Evolutionary conservation across 37 sponge, comb jelly and placozoan genomes (phyloP).

Genomic region (Eunapius fragilis): DNA sequence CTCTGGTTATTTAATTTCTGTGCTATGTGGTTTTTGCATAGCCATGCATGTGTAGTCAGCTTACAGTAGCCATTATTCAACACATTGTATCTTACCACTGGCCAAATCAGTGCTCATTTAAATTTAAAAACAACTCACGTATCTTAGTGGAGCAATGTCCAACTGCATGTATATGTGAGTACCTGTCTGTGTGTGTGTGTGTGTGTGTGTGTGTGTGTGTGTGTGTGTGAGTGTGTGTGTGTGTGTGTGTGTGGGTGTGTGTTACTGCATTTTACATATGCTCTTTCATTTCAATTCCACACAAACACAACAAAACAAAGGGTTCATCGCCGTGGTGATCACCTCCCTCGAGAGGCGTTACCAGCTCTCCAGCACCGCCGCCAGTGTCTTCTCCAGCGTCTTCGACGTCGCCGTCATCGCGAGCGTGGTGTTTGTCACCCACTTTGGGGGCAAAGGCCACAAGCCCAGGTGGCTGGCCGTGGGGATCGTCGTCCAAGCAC

Average conservation of each 20-base stretch:
- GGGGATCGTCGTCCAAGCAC: slow-evolving; percentile 59
- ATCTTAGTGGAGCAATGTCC: too few relatives aligned
- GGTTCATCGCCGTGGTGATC: slow-evolving; percentile 74
- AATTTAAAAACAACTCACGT: neutral
- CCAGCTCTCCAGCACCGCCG: slow-evolving; percentile 53
- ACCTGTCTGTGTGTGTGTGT: too few relatives aligned
- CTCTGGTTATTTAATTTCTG: too few relatives aligned
- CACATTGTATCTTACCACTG: too few relatives aligned
- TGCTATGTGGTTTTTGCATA: too few relatives aligned
- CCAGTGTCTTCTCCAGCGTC: slow-evolving; percentile 64
- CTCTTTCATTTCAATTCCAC: neutral
- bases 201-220: too few relatives aligned
- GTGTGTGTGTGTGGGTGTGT: neutral
- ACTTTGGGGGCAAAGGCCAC: slow-evolving; percentile 83
- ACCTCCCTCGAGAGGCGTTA: slow-evolving; percentile 77
- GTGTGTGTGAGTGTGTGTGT: neutral
- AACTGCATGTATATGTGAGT: too few relatives aligned
- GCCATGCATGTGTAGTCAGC: too few relatives aligned
- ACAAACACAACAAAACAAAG: slow-evolving; percentile 15
- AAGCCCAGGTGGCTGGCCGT: slow-evolving; percentile 81
- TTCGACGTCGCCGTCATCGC: slow-evolving; percentile 69
- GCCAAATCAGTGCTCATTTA: neutral
- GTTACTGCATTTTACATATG: neutral
- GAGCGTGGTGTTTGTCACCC: slow-evolving; percentile 69
- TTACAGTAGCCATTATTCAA: too few relatives aligned